phyloP scores from a whole-genome alignment of 2,797 vertebrate genomes.

The Echiichthys vipera region DNA sequence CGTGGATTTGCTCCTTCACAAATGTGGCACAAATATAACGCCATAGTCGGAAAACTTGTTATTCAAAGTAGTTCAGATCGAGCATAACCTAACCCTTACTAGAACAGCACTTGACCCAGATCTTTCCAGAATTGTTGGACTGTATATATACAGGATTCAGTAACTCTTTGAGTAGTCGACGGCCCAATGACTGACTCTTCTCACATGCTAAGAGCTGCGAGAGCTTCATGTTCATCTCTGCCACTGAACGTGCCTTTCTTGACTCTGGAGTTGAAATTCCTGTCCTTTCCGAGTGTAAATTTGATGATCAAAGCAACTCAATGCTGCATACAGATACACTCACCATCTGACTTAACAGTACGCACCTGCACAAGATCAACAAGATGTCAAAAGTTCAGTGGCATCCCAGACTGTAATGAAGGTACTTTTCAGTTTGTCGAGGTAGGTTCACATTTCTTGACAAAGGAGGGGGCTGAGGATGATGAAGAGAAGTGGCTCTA shows the following conservation, averaged over 20 bases:
- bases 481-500: constrained; percentile 53
- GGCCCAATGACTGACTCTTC: too few species aligned
- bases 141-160: too few species aligned
- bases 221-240: constrained; percentile 5
- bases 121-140: too few species aligned
- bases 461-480: constrained; percentile 22
- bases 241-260: constrained; percentile 19
- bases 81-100: too few species aligned
- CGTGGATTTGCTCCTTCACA: too few species aligned
- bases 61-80: too few species aligned
- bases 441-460: constrained; percentile 32
- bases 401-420: constrained; percentile 20
- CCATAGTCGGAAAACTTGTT: too few species aligned
- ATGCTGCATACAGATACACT: constrained; percentile 41
- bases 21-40: too few species aligned
- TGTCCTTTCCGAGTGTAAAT: constrained; percentile 12
- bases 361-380: constrained; percentile 24
- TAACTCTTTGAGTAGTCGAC: too few species aligned
- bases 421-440: constrained; percentile 30
- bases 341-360: constrained; percentile 1
- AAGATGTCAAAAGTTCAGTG: constrained; percentile 40
- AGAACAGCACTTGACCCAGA: too few species aligned
- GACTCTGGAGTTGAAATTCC: constrained; percentile 22
- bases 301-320: constrained; percentile 34
- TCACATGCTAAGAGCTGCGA: not conserved